Percentiles rank a stretch among this genome's conserved stretches.
Evolutionary conservation across 2,113 vertebrate species (phyloP).

Genomic region (Psettodes erumei): DNA sequence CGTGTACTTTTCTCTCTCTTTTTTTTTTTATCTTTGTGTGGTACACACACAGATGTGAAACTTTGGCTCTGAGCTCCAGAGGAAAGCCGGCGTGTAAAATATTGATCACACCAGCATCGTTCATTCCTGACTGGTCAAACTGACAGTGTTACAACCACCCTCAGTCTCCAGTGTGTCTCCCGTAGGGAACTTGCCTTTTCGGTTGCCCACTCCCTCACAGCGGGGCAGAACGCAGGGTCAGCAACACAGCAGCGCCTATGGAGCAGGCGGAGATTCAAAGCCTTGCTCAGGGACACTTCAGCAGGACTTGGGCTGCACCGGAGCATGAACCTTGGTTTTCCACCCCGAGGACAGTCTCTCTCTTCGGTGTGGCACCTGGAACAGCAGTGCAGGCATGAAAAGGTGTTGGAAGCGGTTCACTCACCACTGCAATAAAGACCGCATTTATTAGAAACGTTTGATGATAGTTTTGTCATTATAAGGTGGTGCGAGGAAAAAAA

Average conservation of each 20-base stretch:
- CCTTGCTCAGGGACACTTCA: constrained; percentile 59
- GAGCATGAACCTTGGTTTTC: constrained; percentile 8
- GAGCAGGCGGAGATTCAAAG: constrained; percentile 56
- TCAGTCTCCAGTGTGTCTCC: constrained; percentile 23
- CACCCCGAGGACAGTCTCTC: constrained; percentile 28
- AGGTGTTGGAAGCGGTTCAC: background rate
- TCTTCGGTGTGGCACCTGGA: background rate
- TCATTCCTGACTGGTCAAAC: constrained; percentile 54
- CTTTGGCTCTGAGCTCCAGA: constrained; percentile 27
- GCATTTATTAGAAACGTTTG: background rate
- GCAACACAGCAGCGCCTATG: constrained; percentile 15
- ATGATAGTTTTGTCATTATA: background rate
- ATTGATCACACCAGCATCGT: constrained; percentile 56
- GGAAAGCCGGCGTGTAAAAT: constrained; percentile 52
- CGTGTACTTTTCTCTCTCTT: background rate
- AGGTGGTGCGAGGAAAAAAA: background rate
- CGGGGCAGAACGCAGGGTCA: constrained; percentile 40
- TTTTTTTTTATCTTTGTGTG: background rate
- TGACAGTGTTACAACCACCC: constrained; percentile 43
- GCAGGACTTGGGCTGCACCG: constrained; percentile 19
- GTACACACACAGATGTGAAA: background rate
- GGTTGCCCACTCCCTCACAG: constrained; percentile 34
- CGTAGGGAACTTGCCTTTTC: constrained; percentile 32
- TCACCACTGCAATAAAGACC: background rate
- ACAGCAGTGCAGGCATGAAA: background rate